These are phyloP conservation scores for Tragulus kanchil DNA, from an alignment of 2,113 vertebrate genomes.

Conservation along the genomic window DNA sequence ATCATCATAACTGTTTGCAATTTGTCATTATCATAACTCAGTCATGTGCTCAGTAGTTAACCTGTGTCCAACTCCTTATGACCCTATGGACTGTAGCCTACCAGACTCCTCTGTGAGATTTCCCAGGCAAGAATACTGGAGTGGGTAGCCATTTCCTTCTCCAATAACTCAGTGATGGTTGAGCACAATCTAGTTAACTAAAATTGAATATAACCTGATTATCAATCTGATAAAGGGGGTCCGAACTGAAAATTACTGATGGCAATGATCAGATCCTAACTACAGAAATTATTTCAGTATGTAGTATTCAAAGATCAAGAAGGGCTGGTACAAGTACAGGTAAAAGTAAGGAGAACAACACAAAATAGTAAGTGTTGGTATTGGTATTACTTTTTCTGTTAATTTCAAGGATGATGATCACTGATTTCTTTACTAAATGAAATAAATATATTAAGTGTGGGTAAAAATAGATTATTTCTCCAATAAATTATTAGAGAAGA, in stretches of 20 bases:
- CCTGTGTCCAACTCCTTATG: fast-evolving
- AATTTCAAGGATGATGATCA: background rate
- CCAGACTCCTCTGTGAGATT: background rate
- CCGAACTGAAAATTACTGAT: background rate
- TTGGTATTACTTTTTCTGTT: background rate
- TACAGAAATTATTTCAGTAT: background rate
- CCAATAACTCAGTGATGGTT: background rate
- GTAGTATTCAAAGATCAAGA: background rate
- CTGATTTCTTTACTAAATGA: background rate
- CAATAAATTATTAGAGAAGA: background rate
- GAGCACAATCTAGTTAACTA: background rate
- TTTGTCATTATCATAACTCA: background rate
- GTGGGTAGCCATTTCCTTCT: background rate
- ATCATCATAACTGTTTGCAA: background rate
- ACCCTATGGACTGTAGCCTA: background rate
- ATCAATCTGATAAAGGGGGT: background rate
- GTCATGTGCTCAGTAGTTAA: background rate
- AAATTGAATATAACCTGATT: background rate
- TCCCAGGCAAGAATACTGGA: background rate
- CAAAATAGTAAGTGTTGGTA: background rate
- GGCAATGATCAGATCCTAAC: background rate
- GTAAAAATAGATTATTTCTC: background rate
- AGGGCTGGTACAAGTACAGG: background rate
- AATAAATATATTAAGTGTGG: background rate
- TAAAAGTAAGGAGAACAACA: background rate